phyloP scores from a whole-genome alignment of 2,113 vertebrate species.

The Rhinopithecus roxellana region DNA sequence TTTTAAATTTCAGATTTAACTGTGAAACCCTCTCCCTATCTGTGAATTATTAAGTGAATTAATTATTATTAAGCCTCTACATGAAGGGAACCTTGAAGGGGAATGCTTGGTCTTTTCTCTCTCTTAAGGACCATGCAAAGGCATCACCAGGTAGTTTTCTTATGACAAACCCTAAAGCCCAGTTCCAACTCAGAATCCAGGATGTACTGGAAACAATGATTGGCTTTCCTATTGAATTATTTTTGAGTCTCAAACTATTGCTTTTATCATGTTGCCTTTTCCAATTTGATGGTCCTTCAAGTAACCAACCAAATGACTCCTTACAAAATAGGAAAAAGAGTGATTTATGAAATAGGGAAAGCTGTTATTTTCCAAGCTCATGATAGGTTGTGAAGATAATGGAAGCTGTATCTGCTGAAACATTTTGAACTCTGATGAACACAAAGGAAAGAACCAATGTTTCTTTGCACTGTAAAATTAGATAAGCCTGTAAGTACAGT shows the following conservation, averaged over 20 bases:
- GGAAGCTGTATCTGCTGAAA: not conserved
- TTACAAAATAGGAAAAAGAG: not conserved
- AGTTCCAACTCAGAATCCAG: not conserved
- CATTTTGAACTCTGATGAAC: not conserved
- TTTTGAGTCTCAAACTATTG: not conserved
- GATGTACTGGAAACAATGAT: not conserved
- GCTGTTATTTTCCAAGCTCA: not conserved
- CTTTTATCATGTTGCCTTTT: not conserved
- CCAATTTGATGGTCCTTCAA: not conserved
- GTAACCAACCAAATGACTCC: not conserved
- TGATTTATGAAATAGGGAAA: not conserved
- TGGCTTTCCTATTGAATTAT: not conserved
- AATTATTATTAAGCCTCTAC: not conserved
- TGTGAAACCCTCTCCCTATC: not conserved
- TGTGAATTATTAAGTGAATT: not conserved
- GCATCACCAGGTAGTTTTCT: not conserved
- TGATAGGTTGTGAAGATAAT: not conserved
- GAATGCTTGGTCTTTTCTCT: not conserved
- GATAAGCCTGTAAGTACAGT: not conserved
- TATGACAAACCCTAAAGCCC: not conserved
- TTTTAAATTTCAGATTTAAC: slow-evolving; percentile 21
- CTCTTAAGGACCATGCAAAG: not conserved
- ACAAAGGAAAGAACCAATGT: not conserved
- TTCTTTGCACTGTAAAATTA: slow-evolving; percentile 8
- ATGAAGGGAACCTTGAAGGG: not conserved